These are phyloP conservation scores for Himalopsyche tibetana DNA, from an alignment of 2,888 invertebrate species.

Conservation along the genomic window DNA sequence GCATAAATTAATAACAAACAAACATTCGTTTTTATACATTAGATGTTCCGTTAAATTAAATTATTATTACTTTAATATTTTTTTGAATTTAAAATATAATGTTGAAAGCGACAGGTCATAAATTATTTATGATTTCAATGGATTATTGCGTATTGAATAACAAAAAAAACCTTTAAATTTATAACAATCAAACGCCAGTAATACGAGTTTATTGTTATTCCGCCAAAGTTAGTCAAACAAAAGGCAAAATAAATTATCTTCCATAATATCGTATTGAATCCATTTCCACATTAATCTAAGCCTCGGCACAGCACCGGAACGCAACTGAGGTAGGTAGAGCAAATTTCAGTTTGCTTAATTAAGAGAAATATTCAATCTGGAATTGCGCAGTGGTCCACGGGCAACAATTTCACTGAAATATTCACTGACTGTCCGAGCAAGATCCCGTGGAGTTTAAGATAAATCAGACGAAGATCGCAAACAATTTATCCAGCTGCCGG, in stretches of 20 bases:
- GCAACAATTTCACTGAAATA: constrained; percentile 9
- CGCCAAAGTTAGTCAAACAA: background rate
- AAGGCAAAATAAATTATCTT: constrained; percentile 34
- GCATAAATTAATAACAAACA: too few relatives aligned
- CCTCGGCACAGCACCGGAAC: background rate
- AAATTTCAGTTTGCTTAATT: constrained; percentile 36
- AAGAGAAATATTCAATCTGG: constrained; percentile 38
- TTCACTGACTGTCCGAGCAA: background rate
- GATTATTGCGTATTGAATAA: background rate
- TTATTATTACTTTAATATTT: too few relatives aligned
- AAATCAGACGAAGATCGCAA: constrained; percentile 12
- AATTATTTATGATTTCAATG: background rate
- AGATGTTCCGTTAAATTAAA: too few relatives aligned
- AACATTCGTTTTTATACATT: too few relatives aligned
- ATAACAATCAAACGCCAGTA: constrained; percentile 9
- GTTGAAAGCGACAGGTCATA: background rate
- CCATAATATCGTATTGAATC: constrained; percentile 9
- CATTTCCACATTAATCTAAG: constrained; percentile 35
- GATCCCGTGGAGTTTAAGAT: background rate
- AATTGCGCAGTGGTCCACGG: constrained; percentile 3
- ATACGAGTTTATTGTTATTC: constrained; percentile 1
- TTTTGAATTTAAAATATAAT: background rate
- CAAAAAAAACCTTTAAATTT: background rate
- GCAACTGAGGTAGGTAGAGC: constrained; percentile 4
- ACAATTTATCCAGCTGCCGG: background rate